Percentiles rank a stretch among this genome's conserved stretches.
Evolutionary conservation across 2,797 vertebrate species (phyloP).

Genomic region (Siniperca scherzeri): DNA sequence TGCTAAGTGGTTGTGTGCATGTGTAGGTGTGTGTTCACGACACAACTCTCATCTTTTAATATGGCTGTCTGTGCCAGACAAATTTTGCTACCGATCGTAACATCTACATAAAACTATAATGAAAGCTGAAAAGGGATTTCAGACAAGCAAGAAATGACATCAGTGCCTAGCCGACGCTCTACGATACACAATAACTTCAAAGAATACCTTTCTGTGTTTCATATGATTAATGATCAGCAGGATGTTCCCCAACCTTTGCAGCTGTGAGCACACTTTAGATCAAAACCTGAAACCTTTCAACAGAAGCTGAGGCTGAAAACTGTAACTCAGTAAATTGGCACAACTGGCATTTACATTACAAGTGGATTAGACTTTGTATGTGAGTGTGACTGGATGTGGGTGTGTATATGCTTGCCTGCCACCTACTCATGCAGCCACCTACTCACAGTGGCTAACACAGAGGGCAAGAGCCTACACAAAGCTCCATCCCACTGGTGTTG

Average conservation of each 20-base stretch:
- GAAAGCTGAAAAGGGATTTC: conserved; percentile 27
- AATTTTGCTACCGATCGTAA: conserved; percentile 20
- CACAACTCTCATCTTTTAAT: conserved; percentile 44
- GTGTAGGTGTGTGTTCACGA: conserved; percentile 45
- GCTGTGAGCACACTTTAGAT: conserved; percentile 20
- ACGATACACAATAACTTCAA: conserved; percentile 31
- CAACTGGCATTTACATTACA: conserved; percentile 6
- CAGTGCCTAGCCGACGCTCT: conserved; percentile 26
- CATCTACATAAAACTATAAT: conserved; percentile 47
- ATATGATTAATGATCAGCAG: conserved; percentile 37
- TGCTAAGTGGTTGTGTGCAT: conserved; percentile 27
- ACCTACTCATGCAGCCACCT: conserved; percentile 51
- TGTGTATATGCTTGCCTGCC: conserved; percentile 23
- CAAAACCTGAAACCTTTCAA: conserved; percentile 26
- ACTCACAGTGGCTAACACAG: conserved; percentile 40
- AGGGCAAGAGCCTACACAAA: conserved; percentile 53
- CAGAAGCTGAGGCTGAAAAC: not conserved
- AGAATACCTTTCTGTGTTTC: conserved; percentile 9
- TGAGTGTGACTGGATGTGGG: conserved; percentile 15
- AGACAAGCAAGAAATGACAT: conserved; percentile 20
- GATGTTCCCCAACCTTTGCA: not conserved
- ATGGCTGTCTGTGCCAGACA: conserved; percentile 30
- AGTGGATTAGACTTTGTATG: conserved; percentile 8
- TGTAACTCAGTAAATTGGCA: not conserved
- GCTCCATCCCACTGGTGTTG: conserved; percentile 51